Evolutionary conservation across 2,888 invertebrate genomes (phyloP).

Genomic region (Dicyrtomina minuta): DNA sequence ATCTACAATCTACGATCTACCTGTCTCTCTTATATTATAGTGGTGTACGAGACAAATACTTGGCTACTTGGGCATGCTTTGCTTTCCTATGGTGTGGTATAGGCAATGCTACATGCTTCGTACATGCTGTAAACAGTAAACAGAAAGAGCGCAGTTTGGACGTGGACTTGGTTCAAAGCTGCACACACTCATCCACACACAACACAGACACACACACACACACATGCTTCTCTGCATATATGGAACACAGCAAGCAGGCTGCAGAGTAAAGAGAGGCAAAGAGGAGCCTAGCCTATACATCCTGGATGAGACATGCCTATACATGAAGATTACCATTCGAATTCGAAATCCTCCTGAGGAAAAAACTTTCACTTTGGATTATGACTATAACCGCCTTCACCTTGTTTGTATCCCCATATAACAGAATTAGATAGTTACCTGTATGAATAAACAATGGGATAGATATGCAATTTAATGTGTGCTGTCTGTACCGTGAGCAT

Average conservation of each 20-base stretch:
- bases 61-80: too few species aligned
- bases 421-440: background rate
- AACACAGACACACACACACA: background rate
- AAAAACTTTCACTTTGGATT: constrained; percentile 27
- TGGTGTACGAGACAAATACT: background rate
- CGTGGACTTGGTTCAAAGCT: too few species aligned
- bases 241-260: background rate
- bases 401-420: background rate
- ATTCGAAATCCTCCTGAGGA: constrained; percentile 22
- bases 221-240: background rate
- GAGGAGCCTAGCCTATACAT: too few species aligned
- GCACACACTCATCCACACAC: background rate
- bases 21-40: too few species aligned
- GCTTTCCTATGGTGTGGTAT: too few species aligned
- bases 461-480: background rate
- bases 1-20: too few species aligned
- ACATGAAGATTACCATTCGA: constrained; percentile 20
- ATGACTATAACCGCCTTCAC: constrained; percentile 11
- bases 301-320: background rate
- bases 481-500: too few species aligned
- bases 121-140: too few species aligned
- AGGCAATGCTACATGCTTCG: background rate
- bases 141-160: too few species aligned
- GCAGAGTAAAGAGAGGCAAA: background rate
- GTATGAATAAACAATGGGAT: background rate